phyloP scores from a whole-genome alignment of 1,140 invertebrate species.

The Drosophila kanapiae region DNA sequence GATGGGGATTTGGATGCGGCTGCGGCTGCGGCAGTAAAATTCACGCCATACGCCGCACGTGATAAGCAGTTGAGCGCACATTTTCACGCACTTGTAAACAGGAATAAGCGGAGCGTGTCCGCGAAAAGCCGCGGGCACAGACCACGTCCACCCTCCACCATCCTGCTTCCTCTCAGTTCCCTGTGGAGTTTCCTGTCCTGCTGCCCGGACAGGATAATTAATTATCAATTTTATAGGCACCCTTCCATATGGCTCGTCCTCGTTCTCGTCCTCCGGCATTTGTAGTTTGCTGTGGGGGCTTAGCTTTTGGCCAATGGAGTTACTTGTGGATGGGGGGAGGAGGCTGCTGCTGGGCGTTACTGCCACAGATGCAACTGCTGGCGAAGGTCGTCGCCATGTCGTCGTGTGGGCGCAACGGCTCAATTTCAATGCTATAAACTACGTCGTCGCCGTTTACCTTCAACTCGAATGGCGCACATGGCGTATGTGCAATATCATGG shows the following conservation, averaged over 20 bases:
- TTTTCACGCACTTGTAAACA: constrained; percentile 82
- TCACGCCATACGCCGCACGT: constrained; percentile 69
- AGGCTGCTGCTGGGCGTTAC: constrained; percentile 11
- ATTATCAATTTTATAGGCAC: constrained; percentile 77
- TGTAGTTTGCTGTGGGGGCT: constrained; percentile 27
- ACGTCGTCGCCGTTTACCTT: constrained; percentile 73
- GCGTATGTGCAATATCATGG: constrained; percentile 74
- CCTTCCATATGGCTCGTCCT: constrained; percentile 14
- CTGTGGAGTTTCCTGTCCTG: background rate
- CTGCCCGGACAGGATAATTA: constrained; percentile 68
- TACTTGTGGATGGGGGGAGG: background rate
- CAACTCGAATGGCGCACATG: constrained; percentile 61
- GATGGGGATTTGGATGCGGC: constrained; percentile 21
- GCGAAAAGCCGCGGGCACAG: constrained; percentile 64
- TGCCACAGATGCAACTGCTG: constrained; percentile 39
- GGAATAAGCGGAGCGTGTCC: constrained; percentile 76
- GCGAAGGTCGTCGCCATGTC: constrained; percentile 45
- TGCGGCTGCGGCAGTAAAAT: constrained; percentile 61
- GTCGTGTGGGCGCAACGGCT: constrained; percentile 54
- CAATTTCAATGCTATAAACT: constrained; percentile 80
- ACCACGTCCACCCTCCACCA: background rate
- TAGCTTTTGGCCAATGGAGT: constrained; percentile 44
- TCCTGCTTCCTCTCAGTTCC: too few species aligned
- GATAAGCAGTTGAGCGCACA: constrained; percentile 81
- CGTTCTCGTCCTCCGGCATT: constrained; percentile 8